A percentile compares a stretch with the other conserved stretches of the same genome.
These are phyloP conservation scores for Lasioglossum lativentre DNA, from an alignment of 2,888 invertebrate species.

Conservation along the genomic window DNA sequence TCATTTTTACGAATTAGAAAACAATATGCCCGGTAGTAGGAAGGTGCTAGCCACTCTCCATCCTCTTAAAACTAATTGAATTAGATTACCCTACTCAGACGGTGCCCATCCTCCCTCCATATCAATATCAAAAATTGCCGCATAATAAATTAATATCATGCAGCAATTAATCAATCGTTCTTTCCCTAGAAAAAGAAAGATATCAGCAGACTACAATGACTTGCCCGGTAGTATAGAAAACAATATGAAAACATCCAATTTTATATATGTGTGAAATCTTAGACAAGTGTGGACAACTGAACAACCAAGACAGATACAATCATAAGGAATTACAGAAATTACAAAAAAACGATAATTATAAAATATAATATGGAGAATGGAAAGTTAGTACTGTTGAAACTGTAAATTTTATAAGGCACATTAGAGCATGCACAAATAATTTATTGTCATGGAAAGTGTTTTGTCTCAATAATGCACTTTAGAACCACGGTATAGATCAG, in stretches of 20 bases:
- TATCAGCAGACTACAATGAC: background rate
- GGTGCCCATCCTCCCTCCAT: constrained; percentile 55
- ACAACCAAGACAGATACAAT: too few relatives aligned
- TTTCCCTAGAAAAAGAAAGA: background rate
- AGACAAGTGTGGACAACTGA: too few relatives aligned
- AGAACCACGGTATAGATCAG: background rate
- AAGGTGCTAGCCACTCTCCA: too few relatives aligned
- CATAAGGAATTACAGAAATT: background rate
- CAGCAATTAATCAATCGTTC: background rate
- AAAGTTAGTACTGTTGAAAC: background rate
- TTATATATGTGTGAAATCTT: too few relatives aligned
- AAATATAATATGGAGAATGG: background rate
- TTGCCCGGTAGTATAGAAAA: background rate
- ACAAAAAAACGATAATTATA: background rate
- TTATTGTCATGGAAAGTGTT: background rate
- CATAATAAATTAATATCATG: background rate
- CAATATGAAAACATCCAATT: too few relatives aligned
- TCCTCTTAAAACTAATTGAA: too few relatives aligned
- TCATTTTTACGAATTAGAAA: too few relatives aligned
- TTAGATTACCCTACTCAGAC: constrained; percentile 46
- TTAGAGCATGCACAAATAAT: background rate
- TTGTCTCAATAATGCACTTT: background rate
- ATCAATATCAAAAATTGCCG: constrained; percentile 7
- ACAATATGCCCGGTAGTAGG: too few relatives aligned
- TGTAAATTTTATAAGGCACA: background rate